These are phyloP conservation scores for Percopsis transmontana DNA, from an alignment of 2,113 vertebrate species.

Conservation along the genomic window DNA sequence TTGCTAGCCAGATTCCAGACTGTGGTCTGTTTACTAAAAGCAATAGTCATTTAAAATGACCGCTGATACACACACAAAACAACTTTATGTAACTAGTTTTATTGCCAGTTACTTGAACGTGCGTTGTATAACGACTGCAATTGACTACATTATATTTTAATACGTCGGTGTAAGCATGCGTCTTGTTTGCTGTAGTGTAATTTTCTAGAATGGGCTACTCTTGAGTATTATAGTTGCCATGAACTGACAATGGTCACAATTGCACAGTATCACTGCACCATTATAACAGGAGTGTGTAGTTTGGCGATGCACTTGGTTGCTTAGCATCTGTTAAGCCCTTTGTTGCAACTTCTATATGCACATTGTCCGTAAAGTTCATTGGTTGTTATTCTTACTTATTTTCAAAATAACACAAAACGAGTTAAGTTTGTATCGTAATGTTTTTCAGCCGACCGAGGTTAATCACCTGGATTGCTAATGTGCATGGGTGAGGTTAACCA, in stretches of 20 bases:
- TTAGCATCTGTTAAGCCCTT: too few relatives aligned
- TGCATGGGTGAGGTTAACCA: conserved; percentile 47
- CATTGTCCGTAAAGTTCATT: too few relatives aligned
- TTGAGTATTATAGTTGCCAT: background rate
- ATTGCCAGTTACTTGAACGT: too few relatives aligned
- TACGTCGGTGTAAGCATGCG: conserved; percentile 70
- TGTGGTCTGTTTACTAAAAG: conserved; percentile 5
- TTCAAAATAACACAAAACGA: too few relatives aligned
- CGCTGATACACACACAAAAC: background rate
- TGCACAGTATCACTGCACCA: too few relatives aligned
- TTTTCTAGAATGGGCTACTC: conserved; percentile 31
- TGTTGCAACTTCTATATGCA: too few relatives aligned
- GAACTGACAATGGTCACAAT: too few relatives aligned
- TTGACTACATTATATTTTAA: background rate
- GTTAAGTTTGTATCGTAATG: too few relatives aligned
- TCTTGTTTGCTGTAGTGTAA: conserved; percentile 52
- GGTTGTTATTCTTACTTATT: too few relatives aligned
- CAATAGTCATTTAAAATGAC: background rate
- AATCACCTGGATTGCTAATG: conserved; percentile 4
- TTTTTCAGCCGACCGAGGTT: conserved; percentile 23
- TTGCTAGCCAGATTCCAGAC: conserved; percentile 43
- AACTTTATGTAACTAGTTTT: background rate
- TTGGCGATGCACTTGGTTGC: too few relatives aligned
- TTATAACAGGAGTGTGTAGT: too few relatives aligned
- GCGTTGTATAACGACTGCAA: background rate